Conservation (phyloP, 1,140 invertebrate species). For the Drosophila miranda region DNA sequence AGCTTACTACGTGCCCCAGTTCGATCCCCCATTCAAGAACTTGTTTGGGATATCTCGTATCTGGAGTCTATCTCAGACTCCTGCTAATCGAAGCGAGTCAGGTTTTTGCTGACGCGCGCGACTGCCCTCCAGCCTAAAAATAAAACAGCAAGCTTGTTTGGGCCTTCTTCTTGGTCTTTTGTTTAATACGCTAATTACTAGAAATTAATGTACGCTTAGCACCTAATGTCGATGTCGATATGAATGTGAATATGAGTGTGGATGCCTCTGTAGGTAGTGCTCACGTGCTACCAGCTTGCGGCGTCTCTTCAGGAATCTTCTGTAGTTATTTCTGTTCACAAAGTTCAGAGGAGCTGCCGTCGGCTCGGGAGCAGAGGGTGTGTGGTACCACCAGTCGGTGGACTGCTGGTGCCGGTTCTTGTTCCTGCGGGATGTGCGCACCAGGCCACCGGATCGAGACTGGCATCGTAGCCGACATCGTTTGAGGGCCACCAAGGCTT, state of each 20-base stretch:
- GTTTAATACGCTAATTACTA: slow-evolving; percentile 47
- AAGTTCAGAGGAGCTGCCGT: background rate
- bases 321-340: slow-evolving; percentile 25
- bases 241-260: background rate
- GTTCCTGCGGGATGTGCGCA: slow-evolving; percentile 32
- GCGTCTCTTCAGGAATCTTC: slow-evolving; percentile 29
- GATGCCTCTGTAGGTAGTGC: slow-evolving; percentile 17
- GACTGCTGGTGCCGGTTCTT: slow-evolving; percentile 1
- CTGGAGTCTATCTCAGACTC: background rate
- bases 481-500: slow-evolving; percentile 53
- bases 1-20: no score
- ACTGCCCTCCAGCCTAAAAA: slow-evolving; percentile 4
- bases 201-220: slow-evolving; percentile 28
- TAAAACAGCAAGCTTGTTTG: slow-evolving; percentile 9
- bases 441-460: slow-evolving; percentile 68
- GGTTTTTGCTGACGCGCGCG: slow-evolving; percentile 17
- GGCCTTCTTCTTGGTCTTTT: slow-evolving; percentile 23
- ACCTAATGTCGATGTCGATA: slow-evolving; percentile 14
- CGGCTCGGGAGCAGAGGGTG: background rate
- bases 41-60: background rate
- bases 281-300: slow-evolving; percentile 51
- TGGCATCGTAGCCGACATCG: slow-evolving; percentile 62
- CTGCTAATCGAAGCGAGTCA: slow-evolving; percentile 29
- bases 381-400: background rate
- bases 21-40: background rate